These are phyloP conservation scores for Danionella cerebrum DNA, from an alignment of 2,113 vertebrate genomes.

Conservation along the genomic window DNA sequence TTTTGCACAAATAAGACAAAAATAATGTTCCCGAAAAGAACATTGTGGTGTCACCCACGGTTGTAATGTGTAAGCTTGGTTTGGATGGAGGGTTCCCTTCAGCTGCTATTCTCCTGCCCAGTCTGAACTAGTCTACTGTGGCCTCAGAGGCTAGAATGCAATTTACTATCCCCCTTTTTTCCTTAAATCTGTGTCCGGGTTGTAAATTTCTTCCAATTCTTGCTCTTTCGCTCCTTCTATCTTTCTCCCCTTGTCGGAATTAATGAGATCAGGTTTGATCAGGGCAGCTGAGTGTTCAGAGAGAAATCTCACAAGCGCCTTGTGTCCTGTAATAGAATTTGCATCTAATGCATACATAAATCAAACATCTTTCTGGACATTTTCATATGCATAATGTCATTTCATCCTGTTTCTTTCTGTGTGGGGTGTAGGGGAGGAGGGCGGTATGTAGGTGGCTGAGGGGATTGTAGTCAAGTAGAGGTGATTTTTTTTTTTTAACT, in stretches of 20 bases:
- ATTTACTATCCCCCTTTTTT: conserved; percentile 71
- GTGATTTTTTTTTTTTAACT: conserved; percentile 71
- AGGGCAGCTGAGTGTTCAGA: conserved; percentile 99
- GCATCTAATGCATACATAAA: conserved; percentile 99
- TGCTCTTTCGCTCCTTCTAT: conserved; percentile 66
- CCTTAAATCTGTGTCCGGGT: conserved; percentile 81
- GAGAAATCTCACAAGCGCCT: conserved; percentile 97
- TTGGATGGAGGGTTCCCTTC: neutral
- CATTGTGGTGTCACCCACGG: neutral
- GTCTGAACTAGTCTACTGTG: conserved; percentile 35
- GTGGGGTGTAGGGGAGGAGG: conserved; percentile 46
- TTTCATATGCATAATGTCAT: conserved; percentile 99
- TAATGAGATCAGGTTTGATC: conserved; percentile 99
- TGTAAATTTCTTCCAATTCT: conserved; percentile 98
- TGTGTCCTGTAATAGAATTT: conserved; percentile 99
- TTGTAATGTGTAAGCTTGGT: conserved; percentile 16
- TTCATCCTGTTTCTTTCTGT: conserved; percentile 92
- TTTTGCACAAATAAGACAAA: too few relatives aligned
- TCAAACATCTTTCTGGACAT: conserved; percentile 99
- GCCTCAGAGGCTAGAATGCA: conserved; percentile 65
- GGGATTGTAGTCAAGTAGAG: conserved; percentile 63
- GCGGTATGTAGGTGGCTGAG: conserved; percentile 56
- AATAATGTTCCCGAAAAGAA: neutral
- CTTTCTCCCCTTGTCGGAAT: conserved; percentile 98
- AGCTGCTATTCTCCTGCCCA: conserved; percentile 22